These are phyloP conservation scores for Blera fallax DNA, from an alignment of 2,888 invertebrate species.

Conservation along the genomic window DNA sequence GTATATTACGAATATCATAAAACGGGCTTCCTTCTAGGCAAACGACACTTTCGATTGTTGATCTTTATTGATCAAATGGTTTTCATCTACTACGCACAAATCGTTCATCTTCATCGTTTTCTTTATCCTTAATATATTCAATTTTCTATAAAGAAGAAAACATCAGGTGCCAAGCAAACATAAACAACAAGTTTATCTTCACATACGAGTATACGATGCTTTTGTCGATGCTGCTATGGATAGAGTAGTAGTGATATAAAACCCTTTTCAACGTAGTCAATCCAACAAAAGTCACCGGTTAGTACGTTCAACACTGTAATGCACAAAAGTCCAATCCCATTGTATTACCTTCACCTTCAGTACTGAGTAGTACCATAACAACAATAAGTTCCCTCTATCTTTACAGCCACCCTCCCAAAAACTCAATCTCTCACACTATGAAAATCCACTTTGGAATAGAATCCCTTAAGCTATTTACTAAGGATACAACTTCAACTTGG, in stretches of 20 bases:
- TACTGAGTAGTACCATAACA: neutral
- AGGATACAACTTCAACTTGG: conserved; percentile 62
- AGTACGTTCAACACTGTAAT: neutral
- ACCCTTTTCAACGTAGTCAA: conserved; percentile 45
- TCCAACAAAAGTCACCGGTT: conserved; percentile 43
- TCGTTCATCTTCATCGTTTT: neutral
- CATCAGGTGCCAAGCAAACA: neutral
- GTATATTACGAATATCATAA: neutral
- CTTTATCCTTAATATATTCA: neutral
- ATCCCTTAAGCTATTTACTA: conserved; percentile 66
- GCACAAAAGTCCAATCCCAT: conserved; percentile 52
- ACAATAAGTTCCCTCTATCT: conserved; percentile 24
- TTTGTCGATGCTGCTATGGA: neutral
- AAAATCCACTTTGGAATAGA: conserved; percentile 61
- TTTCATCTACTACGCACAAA: neutral
- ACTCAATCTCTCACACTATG: conserved; percentile 53
- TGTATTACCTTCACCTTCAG: conserved; percentile 47
- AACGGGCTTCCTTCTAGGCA: neutral
- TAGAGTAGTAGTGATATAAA: conserved; percentile 49
- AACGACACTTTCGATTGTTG: neutral
- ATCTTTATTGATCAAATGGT: neutral
- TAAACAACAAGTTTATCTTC: neutral
- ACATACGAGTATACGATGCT: neutral
- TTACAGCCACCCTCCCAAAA: too few species aligned
- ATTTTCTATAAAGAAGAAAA: neutral